phyloP scores from a whole-genome alignment of 1,140 invertebrate species.

The Berghia stephanieae region DNA sequence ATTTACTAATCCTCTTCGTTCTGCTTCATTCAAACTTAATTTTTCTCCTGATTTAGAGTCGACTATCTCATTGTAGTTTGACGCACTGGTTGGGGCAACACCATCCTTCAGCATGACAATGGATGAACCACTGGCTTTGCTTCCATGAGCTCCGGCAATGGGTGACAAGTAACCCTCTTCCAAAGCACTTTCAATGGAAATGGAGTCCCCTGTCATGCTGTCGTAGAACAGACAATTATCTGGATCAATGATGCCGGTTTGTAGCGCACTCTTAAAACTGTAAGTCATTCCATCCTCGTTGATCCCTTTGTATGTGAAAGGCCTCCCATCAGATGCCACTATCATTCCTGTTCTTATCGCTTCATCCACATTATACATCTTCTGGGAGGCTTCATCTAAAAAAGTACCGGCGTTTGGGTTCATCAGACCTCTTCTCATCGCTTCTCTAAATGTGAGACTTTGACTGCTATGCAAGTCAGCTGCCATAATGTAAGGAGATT shows the following conservation, averaged over 20 bases:
- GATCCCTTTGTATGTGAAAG: constrained; percentile 51
- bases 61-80: constrained; percentile 72
- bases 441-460: constrained; percentile 75
- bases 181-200: constrained; percentile 78
- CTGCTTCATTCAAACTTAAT: constrained; percentile 77
- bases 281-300: constrained; percentile 43
- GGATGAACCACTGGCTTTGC: constrained; percentile 38
- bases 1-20: constrained; percentile 68
- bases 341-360: constrained; percentile 80
- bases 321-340: constrained; percentile 77
- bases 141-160: constrained; percentile 40
- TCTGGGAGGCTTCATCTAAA: constrained; percentile 79
- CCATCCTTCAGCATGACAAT: constrained; percentile 54
- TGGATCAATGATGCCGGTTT: constrained; percentile 52
- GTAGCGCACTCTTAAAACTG: constrained; percentile 54
- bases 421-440: constrained; percentile 80
- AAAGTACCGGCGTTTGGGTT: constrained; percentile 80
- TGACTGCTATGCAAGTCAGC: constrained; percentile 8
- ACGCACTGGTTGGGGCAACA: constrained; percentile 34
- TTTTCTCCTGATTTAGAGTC: constrained; percentile 71
- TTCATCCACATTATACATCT: constrained; percentile 77
- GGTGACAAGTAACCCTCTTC: constrained; percentile 53
- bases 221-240: constrained; percentile 73
- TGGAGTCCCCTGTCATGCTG: constrained; percentile 78
- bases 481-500: constrained; percentile 60